phyloP scores from a whole-genome alignment of 2,113 vertebrate species.

The Typhlomys cinereus region DNA sequence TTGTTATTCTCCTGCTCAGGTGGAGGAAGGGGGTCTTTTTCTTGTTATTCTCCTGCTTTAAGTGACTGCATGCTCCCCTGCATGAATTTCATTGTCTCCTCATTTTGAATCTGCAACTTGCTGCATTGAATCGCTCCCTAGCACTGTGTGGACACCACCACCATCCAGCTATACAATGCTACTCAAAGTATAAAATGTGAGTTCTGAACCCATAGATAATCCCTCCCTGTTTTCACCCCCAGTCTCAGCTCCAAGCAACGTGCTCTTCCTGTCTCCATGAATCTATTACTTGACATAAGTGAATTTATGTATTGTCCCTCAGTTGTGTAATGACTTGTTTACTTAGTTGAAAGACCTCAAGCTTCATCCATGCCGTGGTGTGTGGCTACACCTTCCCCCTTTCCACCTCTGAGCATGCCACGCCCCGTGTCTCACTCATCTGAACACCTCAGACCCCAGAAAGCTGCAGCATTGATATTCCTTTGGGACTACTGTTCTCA shows the following conservation, averaged over 20 bases:
- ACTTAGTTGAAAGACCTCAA: background rate
- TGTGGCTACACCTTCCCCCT: background rate
- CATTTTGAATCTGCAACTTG: background rate
- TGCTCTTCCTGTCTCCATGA: background rate
- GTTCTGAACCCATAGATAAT: background rate
- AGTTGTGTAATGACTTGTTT: too few relatives aligned
- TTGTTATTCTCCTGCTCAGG: too few relatives aligned
- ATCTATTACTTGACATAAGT: background rate
- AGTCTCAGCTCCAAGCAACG: background rate
- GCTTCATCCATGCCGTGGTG: background rate
- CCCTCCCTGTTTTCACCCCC: background rate
- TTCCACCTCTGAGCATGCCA: background rate
- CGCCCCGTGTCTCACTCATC: too few relatives aligned
- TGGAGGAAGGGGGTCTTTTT: too few relatives aligned
- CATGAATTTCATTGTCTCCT: background rate
- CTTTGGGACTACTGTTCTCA: background rate
- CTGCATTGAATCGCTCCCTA: background rate
- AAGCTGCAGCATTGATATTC: too few relatives aligned
- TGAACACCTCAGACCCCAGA: too few relatives aligned
- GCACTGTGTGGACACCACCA: background rate
- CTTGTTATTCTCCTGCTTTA: background rate
- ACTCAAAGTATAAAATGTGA: background rate
- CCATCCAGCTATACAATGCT: background rate
- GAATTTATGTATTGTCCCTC: too few relatives aligned
- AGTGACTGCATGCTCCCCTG: background rate